Percentiles rank a stretch among this genome's conserved stretches.
Conservation (phyloP, 2,888 invertebrate species). For the Sericinus montela region DNA sequence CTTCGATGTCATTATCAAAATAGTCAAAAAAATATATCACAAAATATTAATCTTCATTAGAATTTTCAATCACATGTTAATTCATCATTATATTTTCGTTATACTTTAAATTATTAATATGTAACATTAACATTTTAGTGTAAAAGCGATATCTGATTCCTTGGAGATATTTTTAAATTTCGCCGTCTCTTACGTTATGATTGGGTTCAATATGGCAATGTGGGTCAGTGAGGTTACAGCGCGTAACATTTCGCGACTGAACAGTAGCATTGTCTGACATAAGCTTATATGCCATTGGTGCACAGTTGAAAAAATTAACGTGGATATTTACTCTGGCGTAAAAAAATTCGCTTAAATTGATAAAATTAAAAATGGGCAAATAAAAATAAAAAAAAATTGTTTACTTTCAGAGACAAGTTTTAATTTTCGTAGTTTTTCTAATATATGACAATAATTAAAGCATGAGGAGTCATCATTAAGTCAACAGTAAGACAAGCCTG, state of each 20-base stretch:
- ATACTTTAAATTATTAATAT: not conserved
- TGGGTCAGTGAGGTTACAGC: conserved; percentile 61
- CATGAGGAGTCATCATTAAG: too few relatives aligned
- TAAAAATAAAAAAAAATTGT: too few relatives aligned
- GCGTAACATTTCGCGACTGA: conserved; percentile 63
- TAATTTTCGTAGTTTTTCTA: too few relatives aligned
- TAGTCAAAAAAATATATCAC: conserved; percentile 3
- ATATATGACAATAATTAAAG: too few relatives aligned
- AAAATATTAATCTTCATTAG: not conserved
- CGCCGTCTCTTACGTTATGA: conserved; percentile 18
- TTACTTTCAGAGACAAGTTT: too few relatives aligned
- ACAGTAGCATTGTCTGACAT: conserved; percentile 62
- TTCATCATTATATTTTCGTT: not conserved
- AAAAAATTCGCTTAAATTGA: too few relatives aligned
- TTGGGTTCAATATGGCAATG: conserved; percentile 24
- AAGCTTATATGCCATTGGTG: conserved; percentile 72
- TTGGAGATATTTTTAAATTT: conserved; percentile 1
- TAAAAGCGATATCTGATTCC: not conserved
- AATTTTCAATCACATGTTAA: not conserved
- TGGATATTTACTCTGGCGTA: conserved; percentile 34
- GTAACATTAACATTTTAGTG: too few relatives aligned
- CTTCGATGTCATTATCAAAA: conserved; percentile 38
- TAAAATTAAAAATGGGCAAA: too few relatives aligned
- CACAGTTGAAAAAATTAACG: conserved; percentile 38
- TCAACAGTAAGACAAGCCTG: too few relatives aligned